Evolutionary conservation across 1,140 invertebrate species (phyloP), one percentile per base, ranked within the genome.

Genomic region (Eriosoma lanigerum): DNA sequence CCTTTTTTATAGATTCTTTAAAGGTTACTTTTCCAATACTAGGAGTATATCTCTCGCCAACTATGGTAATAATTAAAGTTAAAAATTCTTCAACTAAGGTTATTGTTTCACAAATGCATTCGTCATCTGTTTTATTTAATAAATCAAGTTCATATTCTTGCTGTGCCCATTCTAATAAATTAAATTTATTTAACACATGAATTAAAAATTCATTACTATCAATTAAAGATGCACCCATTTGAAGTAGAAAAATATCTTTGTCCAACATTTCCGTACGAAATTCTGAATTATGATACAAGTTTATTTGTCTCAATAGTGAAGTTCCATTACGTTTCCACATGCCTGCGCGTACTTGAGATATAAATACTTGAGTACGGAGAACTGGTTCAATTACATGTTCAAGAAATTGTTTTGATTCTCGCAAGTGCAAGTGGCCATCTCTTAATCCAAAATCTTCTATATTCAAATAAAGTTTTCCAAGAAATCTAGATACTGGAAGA

Each of bases 301-400:
- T 97, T 0, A 98, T 89, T 86, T 98, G 98, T 88, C 98, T 98
- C 10, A 98, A 88, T 12, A 99, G 87, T 2, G 96, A 96, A 86
- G 97, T 98, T 9, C 98, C 98, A 86, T 99, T 99, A 82, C 97
- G 89, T 46, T 96, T 89, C 98, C 98, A 99, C 95, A 99, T 96
- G 24, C 95, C 94, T 3, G 96, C 94, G 85, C 97, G 92, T 15
- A 96, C 93, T 84, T 95, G 93, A 0, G 94, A 91, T 81, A 96
- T 93, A 92, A 96, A 93, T 0, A 94, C 84, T 75, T 87, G 86
- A 21, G 87, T 88, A 73, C 90, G 83, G 17, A 93, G 85, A 6
- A 90, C 88, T 21, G 90, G 88, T 83, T 92, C 97, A 58, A 99
- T 96, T 26, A 98, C 90, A 82, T 94, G 90, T 78, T 93, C 91